phyloP scores from a whole-genome alignment of 30 jellyfish, hydroid and myxozoan species.

The Morbakka virulenta region DNA sequence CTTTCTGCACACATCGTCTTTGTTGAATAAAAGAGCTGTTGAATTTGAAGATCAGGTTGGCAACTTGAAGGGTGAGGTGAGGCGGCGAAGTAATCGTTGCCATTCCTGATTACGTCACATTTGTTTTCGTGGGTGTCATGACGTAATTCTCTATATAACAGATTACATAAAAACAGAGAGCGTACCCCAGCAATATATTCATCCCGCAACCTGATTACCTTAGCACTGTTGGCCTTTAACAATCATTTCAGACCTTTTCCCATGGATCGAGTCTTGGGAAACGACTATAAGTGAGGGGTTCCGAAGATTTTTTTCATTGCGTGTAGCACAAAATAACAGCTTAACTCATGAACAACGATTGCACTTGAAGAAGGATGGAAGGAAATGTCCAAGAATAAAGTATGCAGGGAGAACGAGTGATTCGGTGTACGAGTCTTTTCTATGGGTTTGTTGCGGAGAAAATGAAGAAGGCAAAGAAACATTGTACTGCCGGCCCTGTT shows the following conservation, averaged over 20 bases:
- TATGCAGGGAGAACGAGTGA: too few species aligned
- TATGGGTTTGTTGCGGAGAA: too few species aligned
- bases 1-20: neutral
- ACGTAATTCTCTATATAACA: neutral
- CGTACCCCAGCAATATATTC: neutral
- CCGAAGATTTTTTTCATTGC: conserved; percentile 4
- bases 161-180: neutral
- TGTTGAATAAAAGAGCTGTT: neutral
- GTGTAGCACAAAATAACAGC: too few species aligned
- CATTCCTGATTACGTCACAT: neutral
- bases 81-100: neutral
- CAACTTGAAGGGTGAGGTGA: neutral
- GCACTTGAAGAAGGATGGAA: conserved; percentile 33
- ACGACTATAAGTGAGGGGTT: conserved; percentile 27
- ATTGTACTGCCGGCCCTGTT: conserved; percentile 51
- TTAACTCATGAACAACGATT: conserved; percentile 37
- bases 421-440: too few species aligned
- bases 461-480: too few species aligned
- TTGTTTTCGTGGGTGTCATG: neutral
- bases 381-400: conserved; percentile 42
- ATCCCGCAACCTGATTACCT: neutral
- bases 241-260: neutral
- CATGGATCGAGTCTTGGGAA: conserved; percentile 42
- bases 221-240: neutral
- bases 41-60: neutral